Base-by-base conservation (phyloP, 2,888 invertebrate genomes). In the Ceramica pisi region DNA sequence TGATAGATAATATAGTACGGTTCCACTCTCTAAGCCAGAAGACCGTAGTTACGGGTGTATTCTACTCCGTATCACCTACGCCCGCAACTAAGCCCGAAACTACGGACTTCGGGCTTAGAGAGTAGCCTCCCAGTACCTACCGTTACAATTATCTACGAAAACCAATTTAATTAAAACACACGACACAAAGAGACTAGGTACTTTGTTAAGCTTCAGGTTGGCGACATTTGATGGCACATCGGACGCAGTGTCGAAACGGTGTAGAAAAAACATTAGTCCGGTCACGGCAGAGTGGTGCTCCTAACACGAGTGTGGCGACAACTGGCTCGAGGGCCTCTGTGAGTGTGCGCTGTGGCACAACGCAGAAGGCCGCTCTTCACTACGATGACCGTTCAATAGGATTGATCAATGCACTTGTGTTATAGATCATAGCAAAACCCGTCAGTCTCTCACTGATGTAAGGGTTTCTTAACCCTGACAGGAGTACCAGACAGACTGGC, bases 271-370 rank as follows among this genome's bases (percentile, higher is more conserved):
- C 46, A 66, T 41, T 64, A 35, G 46, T 6, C n/a, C 26, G 10
- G 48, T 51, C 81, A 51, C 55, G 61, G 55, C 56, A 23, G 23
- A 75, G 75, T 41, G 67, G 26, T 56, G 51, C 65, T 63, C 9
- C 26, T 44, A 59, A 55, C 46, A 61, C 12, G 55, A 60, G 60
- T 41, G 31, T 50, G 38, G 44, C 55, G 46, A 35, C 14, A 55
- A 55, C 31, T 16, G 31, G 9, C 12, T 9, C 31, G 53, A 64
- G 10, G 44, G 44, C 50, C 26, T 26, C 56, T 14, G 23, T n/a
- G n/a, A n/a, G n/a, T n/a, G n/a, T n/a, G n/a, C 4, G 31, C 31
- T 6, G 31, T 19, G 16, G 26, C 23, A 16, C 19, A 8, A 12
- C 10, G 9, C 41, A 41, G 67, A 57, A 66, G 60, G 60, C 3